Conservation (phyloP, 1,140 invertebrate species). For the Aphidius gifuensis region DNA sequence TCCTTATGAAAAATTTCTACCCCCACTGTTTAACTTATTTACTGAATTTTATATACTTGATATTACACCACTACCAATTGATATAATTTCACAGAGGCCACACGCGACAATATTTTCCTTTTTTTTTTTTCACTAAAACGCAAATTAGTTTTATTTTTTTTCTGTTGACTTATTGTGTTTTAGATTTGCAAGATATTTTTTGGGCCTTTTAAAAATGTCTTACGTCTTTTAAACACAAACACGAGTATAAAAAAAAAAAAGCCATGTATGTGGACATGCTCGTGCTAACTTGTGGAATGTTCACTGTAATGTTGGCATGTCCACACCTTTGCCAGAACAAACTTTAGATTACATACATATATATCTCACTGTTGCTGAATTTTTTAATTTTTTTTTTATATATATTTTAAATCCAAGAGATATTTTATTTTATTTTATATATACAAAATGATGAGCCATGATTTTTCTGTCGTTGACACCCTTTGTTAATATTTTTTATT, state of each 20-base stretch:
- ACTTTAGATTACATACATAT: background rate
- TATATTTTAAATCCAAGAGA: slow-evolving; percentile 10
- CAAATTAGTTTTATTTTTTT: background rate
- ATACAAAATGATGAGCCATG: too few relatives aligned
- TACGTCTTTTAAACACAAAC: too few relatives aligned
- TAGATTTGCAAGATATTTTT: too few relatives aligned
- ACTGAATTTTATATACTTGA: slow-evolving; percentile 14
- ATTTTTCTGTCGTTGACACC: too few relatives aligned
- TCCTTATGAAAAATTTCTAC: slow-evolving; percentile 27
- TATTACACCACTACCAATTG: slow-evolving; percentile 16
- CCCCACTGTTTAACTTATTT: slow-evolving; percentile 9
- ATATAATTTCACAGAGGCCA: slow-evolving; percentile 7
- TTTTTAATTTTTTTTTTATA: slow-evolving; percentile 19
- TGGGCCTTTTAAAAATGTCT: background rate
- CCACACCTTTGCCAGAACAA: slow-evolving; percentile 23
- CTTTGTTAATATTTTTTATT: too few relatives aligned
- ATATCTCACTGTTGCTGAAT: background rate
- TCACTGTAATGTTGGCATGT: slow-evolving; percentile 26
- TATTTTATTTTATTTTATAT: background rate
- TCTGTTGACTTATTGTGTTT: too few relatives aligned
- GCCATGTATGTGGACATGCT: background rate
- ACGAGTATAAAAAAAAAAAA: background rate
- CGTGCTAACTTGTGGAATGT: slow-evolving; percentile 15
- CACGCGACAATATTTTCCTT: slow-evolving; percentile 27
- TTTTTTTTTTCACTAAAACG: slow-evolving; percentile 17